Conservation (phyloP, 1,140 invertebrate species). For the Caenorhabditis briggsae region DNA sequence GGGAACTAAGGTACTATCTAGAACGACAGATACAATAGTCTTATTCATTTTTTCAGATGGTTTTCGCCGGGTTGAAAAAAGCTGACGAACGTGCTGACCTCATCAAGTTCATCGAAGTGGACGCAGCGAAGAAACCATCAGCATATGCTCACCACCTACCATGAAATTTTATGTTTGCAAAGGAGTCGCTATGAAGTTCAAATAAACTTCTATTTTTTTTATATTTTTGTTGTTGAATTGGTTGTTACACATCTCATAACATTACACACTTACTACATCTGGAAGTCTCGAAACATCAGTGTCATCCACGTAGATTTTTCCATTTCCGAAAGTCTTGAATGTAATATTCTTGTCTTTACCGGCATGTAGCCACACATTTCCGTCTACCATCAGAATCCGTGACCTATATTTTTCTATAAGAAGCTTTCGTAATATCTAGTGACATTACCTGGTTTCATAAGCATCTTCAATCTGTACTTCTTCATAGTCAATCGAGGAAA, state of each 20-base stretch:
- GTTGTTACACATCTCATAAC: not conserved
- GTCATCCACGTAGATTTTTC: conserved; percentile 70
- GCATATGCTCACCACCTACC: conserved; percentile 42
- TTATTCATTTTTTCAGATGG: conserved; percentile 58
- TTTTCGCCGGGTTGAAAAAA: conserved; percentile 70
- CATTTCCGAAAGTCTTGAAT: conserved; percentile 66
- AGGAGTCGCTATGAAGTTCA: conserved; percentile 45
- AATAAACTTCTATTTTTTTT: not conserved
- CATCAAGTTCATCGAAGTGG: conserved; percentile 70
- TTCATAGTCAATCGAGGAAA: conserved; percentile 27
- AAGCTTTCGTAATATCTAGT: not conserved
- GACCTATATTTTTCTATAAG: conserved; percentile 62
- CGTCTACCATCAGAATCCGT: conserved; percentile 71
- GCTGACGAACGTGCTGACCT: conserved; percentile 68
- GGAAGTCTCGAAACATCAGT: conserved; percentile 71
- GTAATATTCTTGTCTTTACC: conserved; percentile 73
- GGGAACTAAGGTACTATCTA: conserved; percentile 89
- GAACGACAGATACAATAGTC: not conserved
- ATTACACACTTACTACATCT: conserved; percentile 63
- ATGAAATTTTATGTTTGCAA: conserved; percentile 22
- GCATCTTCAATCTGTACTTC: conserved; percentile 50
- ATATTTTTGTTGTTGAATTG: too few relatives aligned
- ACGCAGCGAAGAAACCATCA: conserved; percentile 49
- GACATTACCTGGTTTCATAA: conserved; percentile 51
- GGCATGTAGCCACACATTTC: conserved; percentile 73